Percentiles rank a stretch among this genome's conserved stretches.
phyloP scores from a whole-genome alignment of 37 sponge, comb jelly and placozoan species.

The Petrosia ficiformis region DNA sequence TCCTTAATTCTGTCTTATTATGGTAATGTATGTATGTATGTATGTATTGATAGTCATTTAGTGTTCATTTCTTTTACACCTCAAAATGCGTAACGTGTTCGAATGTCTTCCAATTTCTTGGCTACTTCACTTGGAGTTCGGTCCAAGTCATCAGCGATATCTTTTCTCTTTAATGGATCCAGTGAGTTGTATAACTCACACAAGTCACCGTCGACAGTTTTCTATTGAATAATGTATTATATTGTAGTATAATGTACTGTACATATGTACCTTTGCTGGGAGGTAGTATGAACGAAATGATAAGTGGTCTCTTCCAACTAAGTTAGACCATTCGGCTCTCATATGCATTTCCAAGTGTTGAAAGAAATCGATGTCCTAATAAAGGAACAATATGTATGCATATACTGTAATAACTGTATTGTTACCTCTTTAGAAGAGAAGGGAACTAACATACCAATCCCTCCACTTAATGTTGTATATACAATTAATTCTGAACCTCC shows the following conservation, averaged over 20 bases:
- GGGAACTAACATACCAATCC: constrained; percentile 92
- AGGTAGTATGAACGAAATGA: constrained; percentile 90
- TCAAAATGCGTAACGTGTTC: constrained; percentile 94
- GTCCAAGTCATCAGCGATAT: constrained; percentile 91
- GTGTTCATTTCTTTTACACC: not conserved
- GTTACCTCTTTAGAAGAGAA: constrained; percentile 90
- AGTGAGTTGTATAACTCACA: constrained; percentile 97
- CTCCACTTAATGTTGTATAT: constrained; percentile 94
- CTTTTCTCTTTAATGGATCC: constrained; percentile 78
- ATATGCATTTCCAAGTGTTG: constrained; percentile 99
- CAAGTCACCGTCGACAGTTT: constrained; percentile 94
- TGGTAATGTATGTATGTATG: not conserved
- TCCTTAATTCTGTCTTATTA: not conserved
- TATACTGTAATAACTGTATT: not conserved
- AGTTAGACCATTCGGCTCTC: constrained; percentile 80
- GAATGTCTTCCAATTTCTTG: constrained; percentile 97
- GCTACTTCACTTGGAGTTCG: constrained; percentile 92
- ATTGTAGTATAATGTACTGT: not conserved
- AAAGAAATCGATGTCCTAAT: constrained; percentile 96
- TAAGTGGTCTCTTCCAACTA: constrained; percentile 91
- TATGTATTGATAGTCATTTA: not conserved
- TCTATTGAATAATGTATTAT: constrained; percentile 24
- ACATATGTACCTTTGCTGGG: constrained; percentile 73
- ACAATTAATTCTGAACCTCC: constrained; percentile 95
- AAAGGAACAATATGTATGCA: not conserved